Evolutionary conservation across 2,797 vertebrate genomes (phyloP).

Genomic region (Rhabdophis nuchalis): DNA sequence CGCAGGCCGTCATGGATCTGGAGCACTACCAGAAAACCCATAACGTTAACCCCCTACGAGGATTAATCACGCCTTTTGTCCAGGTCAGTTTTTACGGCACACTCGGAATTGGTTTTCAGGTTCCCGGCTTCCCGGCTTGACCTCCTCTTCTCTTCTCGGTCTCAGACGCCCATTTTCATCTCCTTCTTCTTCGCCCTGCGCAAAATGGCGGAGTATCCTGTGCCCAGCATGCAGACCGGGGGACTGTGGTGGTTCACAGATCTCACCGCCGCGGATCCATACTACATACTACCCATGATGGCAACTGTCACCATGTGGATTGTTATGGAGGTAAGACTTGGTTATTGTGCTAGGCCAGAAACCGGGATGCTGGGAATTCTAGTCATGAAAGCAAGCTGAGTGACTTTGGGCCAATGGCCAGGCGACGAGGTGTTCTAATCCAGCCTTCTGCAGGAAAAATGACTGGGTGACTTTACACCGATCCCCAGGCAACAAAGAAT

Average conservation of each 20-base stretch:
- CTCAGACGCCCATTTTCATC: slow-evolving; percentile 83
- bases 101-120: background rate
- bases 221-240: slow-evolving; percentile 84
- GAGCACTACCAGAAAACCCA: slow-evolving; percentile 83
- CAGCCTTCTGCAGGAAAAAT: too few relatives aligned
- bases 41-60: slow-evolving; percentile 78
- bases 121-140: background rate
- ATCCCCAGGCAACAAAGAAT: too few relatives aligned
- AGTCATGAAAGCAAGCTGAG: too few relatives aligned
- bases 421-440: too few relatives aligned
- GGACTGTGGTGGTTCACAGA: slow-evolving; percentile 85
- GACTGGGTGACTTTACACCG: too few relatives aligned
- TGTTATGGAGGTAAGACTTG: slow-evolving; percentile 78
- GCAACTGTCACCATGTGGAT: slow-evolving; percentile 84
- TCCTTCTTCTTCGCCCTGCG: slow-evolving; percentile 89
- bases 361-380: too few relatives aligned
- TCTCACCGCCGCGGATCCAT: slow-evolving; percentile 79
- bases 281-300: slow-evolving; percentile 77
- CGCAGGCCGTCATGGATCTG: slow-evolving; percentile 80
- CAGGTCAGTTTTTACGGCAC: slow-evolving; percentile 73
- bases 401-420: too few relatives aligned
- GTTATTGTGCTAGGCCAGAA: background rate
- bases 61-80: slow-evolving; percentile 80
- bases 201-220: slow-evolving; percentile 85
- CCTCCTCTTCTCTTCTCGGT: background rate